Base-by-base conservation (phyloP, 2,113 vertebrate species). In the Hippocampus comes region DNA sequence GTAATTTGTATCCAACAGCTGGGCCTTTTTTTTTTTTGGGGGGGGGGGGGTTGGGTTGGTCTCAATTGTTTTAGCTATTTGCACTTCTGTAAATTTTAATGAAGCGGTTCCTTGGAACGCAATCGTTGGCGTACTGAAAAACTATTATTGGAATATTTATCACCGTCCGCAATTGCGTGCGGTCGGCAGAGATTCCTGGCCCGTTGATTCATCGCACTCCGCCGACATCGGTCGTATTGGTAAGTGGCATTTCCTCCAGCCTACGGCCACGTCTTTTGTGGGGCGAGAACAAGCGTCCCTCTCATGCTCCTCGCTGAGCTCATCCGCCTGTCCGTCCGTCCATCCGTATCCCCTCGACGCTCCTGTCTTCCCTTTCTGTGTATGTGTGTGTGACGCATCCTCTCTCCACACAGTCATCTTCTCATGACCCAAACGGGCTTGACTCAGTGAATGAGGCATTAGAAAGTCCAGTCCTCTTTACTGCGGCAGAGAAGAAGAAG, bases 181-280 rank as follows among this genome's bases (percentile, higher is more conserved):
- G 85, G 90, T 90, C 71, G 71, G 81, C 71, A 61, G 60, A 83
- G 86, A 90, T 89, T 90, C 85, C 79, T 83, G 0, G 77, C 80
- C 53, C 78, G 82, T 75, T 89, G 85, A 91, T 88, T 91, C 90
- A 91, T 91, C 53, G 69, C 71, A 81, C 78, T 85, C 77, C 82
- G 84, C 77, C 83, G 79, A 88, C 87, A 86, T 89, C 84, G 84
- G 80, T 84, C 69, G 76, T 76, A 87, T 86, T 87, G 83, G 76
- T 65, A 88, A 87, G 79, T 87, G 88, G 76, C 79, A 91, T 90
- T 91, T 91, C 90, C 90, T 90, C 82, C 90, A 82, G 88, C 90
- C 90, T 89, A 87, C 87, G 90, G 90, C 82, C 84, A 83, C 60
- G 72, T 84, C 87, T 85, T 89, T 91, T 91, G 88, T 91, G 76